Conservation (phyloP, 2,797 vertebrate species). For the Phaenicophaeus curvirostris region DNA sequence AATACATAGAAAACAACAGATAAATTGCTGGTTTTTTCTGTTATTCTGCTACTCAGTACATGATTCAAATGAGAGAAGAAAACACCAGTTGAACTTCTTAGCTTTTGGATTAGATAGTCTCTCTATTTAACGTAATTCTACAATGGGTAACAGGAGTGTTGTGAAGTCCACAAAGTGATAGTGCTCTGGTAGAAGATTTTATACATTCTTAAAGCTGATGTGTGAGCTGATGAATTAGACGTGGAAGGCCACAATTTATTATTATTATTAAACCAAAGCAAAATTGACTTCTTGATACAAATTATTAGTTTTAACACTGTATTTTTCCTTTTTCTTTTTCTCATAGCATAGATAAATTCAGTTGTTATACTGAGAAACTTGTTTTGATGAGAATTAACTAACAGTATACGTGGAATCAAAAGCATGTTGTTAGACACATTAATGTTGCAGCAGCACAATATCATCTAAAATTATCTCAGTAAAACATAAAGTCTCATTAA, state of each 20-base stretch:
- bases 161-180: rapidly evolving
- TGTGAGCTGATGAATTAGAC: not conserved
- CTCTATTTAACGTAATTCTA: not conserved
- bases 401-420: not conserved
- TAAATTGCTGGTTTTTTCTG: not conserved
- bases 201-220: not conserved
- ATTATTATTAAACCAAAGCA: not conserved
- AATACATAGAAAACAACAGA: not conserved
- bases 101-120: not conserved
- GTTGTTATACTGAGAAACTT: not conserved
- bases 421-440: not conserved
- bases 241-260: rapidly evolving
- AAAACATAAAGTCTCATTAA: not conserved
- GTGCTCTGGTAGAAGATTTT: not conserved
- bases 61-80: not conserved
- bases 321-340: not conserved
- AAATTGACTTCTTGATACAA: not conserved
- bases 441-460: not conserved
- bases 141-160: not conserved
- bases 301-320: rapidly evolving
- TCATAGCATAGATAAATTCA: not conserved
- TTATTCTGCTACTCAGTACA: not conserved
- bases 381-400: not conserved
- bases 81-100: not conserved
- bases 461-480: not conserved